A percentile compares a stretch with the other conserved stretches of the same genome.
Evolutionary conservation across 1,140 invertebrate species (phyloP).

Genomic region (Stegodyphus mimosarum): DNA sequence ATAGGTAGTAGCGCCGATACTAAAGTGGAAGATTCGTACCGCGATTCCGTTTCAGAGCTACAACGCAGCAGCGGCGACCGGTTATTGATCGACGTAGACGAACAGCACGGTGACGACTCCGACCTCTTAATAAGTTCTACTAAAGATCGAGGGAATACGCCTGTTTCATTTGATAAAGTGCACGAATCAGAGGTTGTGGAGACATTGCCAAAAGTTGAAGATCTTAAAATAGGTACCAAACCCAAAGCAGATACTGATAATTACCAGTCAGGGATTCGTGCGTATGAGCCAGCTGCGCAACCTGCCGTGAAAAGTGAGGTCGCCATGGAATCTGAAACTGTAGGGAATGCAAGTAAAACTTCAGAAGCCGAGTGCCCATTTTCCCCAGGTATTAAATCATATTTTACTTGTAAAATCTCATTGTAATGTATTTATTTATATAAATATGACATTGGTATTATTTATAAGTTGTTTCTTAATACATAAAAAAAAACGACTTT

Average conservation of each 20-base stretch:
- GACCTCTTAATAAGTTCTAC: neutral
- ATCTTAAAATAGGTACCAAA: conserved; percentile 47
- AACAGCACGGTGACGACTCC: neutral
- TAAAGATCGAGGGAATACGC: conserved; percentile 5
- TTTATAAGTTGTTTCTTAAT: too few species aligned
- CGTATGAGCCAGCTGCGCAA: conserved; percentile 57
- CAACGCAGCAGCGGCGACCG: conserved; percentile 46
- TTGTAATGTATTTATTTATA: too few species aligned
- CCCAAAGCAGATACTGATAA: conserved; percentile 38
- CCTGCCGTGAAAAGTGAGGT: conserved; percentile 53
- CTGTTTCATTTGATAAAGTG: conserved; percentile 10
- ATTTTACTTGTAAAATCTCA: neutral
- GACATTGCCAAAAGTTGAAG: conserved; percentile 49
- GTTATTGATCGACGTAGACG: conserved; percentile 46
- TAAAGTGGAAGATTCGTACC: conserved; percentile 56
- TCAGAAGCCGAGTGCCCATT: conserved; percentile 45
- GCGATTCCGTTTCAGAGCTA: neutral
- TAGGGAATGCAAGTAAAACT: conserved; percentile 46
- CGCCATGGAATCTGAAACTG: conserved; percentile 55
- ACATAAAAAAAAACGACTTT: too few species aligned
- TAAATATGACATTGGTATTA: too few species aligned
- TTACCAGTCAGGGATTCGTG: conserved; percentile 44
- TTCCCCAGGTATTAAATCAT: conserved; percentile 36
- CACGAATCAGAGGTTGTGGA: conserved; percentile 25
- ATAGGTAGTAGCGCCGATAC: conserved; percentile 52